Evolutionary conservation across 2,888 invertebrate genomes (phyloP), one percentile per base, ranked within the genome.

Genomic region (Thalpophila matura): DNA sequence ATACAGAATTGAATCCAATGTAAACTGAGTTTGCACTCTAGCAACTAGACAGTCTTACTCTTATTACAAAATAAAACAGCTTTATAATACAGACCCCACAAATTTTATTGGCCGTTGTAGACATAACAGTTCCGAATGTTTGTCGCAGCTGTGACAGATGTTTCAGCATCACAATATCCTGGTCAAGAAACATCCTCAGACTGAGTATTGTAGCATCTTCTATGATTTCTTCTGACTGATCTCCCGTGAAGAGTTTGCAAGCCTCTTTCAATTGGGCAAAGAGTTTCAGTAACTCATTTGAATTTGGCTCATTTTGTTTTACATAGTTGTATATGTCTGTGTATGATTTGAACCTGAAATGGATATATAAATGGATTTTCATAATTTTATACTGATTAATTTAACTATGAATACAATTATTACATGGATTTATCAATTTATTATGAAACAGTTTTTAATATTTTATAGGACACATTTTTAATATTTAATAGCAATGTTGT

Each of bases 131-230:
- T 0, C 97, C 97, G 86, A 97, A 96, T 74, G 95, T 94, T 56
- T 95, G 94, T 59, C 96, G 94, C 12, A 97, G 84, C 53, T 96
- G 90, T 2, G 95, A 90, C 2, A 95, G 85, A 82, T 96, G 96
- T 71, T 96, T 96, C 35, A 95, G 90, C 84, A 96, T 95, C 7
- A 97, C 92, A 51, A 95, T 90, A 50, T 95, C 95, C 57, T 96
- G 95, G 50, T 96, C 95, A 1, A 97, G 87, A 79, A 97, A 96
- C 83, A 97, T 89, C 75, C 95, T 91, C 2, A 97, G 89, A 0
- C 96, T 89, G 77, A 96, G 95, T 0, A 97, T 89, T 0, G 96
- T 87, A 0, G 97, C 95, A 86, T 97, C 97, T 77, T 97, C 96
- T 7, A 96, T 91, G 6, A 96, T 89, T 62, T 96, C 95, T 67